phyloP scores from a whole-genome alignment of 2,797 vertebrate species.

The Eremophila alpestris region DNA sequence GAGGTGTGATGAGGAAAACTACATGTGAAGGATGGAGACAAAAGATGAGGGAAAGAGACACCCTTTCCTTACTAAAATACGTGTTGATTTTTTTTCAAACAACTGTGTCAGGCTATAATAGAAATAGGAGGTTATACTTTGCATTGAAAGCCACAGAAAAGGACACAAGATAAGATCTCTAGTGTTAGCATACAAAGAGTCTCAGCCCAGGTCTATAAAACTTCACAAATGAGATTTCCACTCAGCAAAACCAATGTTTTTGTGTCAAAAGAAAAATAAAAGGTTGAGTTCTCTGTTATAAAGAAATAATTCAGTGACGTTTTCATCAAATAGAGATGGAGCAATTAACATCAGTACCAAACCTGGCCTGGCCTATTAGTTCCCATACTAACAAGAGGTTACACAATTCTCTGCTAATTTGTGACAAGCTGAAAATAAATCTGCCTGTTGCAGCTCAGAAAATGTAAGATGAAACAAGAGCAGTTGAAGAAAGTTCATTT shows the following conservation, averaged over 20 bases:
- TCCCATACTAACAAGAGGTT: background rate
- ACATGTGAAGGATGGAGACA: background rate
- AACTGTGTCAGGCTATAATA: background rate
- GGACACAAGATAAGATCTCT: background rate
- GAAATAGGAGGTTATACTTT: background rate
- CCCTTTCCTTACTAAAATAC: background rate
- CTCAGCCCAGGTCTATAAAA: background rate
- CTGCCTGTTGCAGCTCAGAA: background rate
- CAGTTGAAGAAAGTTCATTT: background rate
- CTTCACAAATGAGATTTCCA: constrained; percentile 18
- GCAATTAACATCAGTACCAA: background rate
- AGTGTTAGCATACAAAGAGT: background rate
- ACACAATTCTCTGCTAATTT: background rate
- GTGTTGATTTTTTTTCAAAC: background rate
- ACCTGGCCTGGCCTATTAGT: background rate
- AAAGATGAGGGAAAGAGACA: background rate
- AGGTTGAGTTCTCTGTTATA: background rate
- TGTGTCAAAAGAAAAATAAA: constrained; percentile 2
- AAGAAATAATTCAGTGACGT: background rate
- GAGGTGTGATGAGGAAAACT: background rate
- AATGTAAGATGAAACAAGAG: background rate
- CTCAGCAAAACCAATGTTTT: background rate
- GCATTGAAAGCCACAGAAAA: background rate
- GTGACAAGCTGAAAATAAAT: background rate
- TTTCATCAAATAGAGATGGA: constrained; percentile 1